phyloP scores from a whole-genome alignment of 2,797 vertebrate species.

The Pangasius djambal region DNA sequence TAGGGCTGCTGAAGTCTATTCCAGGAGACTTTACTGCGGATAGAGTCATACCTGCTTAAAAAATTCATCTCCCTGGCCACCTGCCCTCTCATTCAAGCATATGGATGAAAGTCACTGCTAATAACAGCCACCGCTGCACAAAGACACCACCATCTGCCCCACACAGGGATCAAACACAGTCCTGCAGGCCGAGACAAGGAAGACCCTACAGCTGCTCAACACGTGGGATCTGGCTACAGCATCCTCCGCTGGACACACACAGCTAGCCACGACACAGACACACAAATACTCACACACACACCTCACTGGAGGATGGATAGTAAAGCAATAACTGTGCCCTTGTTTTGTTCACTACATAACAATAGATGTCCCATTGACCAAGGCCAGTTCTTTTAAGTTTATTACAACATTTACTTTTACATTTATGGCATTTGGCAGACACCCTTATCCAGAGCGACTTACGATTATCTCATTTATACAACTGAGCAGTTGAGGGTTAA shows the following conservation, averaged over 20 bases:
- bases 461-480: no score
- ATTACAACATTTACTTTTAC: no score
- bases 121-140: slow-evolving; percentile 59
- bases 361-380: not conserved
- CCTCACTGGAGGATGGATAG: not conserved
- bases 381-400: not conserved
- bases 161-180: slow-evolving; percentile 51
- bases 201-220: slow-evolving; percentile 31
- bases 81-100: slow-evolving; percentile 56
- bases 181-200: slow-evolving; percentile 30
- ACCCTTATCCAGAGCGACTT: no score
- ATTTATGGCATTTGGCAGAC: no score
- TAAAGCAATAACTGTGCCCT: not conserved
- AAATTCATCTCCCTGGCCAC: slow-evolving; percentile 54
- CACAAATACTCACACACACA: not conserved
- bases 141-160: slow-evolving; percentile 58
- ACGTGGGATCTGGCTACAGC: slow-evolving; percentile 39
- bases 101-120: slow-evolving; percentile 60
- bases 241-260: slow-evolving; percentile 4
- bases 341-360: not conserved
- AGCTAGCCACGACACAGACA: not conserved
- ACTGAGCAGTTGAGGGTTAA: no score
- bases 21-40: slow-evolving; percentile 30
- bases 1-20: slow-evolving; percentile 27
- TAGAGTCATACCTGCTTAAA: slow-evolving; percentile 55